Base-by-base conservation (phyloP, 2,888 invertebrate genomes). In the Dione vanillae region DNA sequence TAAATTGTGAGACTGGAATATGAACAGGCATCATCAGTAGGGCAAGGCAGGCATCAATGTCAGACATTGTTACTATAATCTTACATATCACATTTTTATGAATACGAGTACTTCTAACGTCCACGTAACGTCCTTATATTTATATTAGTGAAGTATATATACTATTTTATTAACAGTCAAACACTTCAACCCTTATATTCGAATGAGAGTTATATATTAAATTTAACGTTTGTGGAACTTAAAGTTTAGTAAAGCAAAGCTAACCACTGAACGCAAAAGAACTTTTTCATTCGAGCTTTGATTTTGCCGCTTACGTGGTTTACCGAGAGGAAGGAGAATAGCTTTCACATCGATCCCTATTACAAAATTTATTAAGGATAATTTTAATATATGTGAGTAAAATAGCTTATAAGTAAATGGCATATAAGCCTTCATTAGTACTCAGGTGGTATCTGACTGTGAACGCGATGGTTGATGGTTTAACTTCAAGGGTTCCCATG, bases 181-280 rank as follows among this genome's bases (percentile, higher is more conserved):
- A 56, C 37, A 56, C 56, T n/a, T n/a, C n/a, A n/a, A 11, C n/a
- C 41, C n/a, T 45, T 27, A 40, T 14, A 41, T 45, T 11, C n/a
- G 27, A 16, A 61, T 45, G 27, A 45, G 35, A 45, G 45, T 27
- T 43, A 61, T 61, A 61, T 61, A 61, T 61, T 41, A 41, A 65
- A 40, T 52, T n/a, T 14, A 52, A 12, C 20, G 51, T n/a, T 37
- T 65, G 12, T n/a, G 20, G n/a, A 65, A 11, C 12, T 54, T 10
- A n/a, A 61, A 61, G 61, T 61, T 61, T 27, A 35, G 0, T 35
- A 61, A 61, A 65, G 47, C 59, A 61, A 75, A 54, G 37, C 87
- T 83, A 75, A 92, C 92, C 92, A 93, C 74, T 92, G 92, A 40
- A 91, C 91, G 71, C 85, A 81, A 80, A 93, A 93, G 79, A 90